Percentiles rank a stretch among this genome's conserved stretches.
Conservation (phyloP, 2,797 vertebrate species). For the Oryzias sinensis region DNA sequence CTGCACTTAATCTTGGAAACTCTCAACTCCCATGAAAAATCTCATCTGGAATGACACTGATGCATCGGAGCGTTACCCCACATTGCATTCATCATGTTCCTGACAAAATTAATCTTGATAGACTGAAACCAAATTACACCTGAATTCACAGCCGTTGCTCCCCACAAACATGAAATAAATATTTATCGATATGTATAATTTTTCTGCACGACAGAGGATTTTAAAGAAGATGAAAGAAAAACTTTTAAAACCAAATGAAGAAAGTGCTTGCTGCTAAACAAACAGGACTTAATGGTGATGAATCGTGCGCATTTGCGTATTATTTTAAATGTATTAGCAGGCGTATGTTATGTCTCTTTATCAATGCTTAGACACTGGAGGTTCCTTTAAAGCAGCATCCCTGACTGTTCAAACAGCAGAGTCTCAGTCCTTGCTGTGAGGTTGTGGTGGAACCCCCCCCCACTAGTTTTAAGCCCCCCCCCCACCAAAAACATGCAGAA, state of each 20-base stretch:
- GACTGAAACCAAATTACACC: slow-evolving; percentile 83
- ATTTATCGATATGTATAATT: slow-evolving; percentile 68
- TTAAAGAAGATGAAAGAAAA: slow-evolving; percentile 41
- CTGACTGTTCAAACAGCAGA: slow-evolving; percentile 33
- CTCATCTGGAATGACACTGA: slow-evolving; percentile 79
- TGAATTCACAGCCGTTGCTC: slow-evolving; percentile 76
- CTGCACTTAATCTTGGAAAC: slow-evolving; percentile 81
- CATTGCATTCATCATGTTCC: slow-evolving; percentile 79
- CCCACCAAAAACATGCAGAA: slow-evolving; percentile 64
- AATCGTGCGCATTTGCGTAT: background rate
- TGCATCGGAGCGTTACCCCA: slow-evolving; percentile 75
- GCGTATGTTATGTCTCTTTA: background rate
- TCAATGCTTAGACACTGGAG: no score
- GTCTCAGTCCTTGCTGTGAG: slow-evolving; percentile 21
- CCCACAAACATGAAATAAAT: slow-evolving; percentile 72
- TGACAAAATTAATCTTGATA: slow-evolving; percentile 84
- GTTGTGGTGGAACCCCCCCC: slow-evolving; percentile 26
- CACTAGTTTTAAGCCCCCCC: no score
- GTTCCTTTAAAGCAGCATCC: slow-evolving; percentile 13
- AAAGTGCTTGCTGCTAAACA: slow-evolving; percentile 6
- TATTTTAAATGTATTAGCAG: background rate
- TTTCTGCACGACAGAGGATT: slow-evolving; percentile 34
- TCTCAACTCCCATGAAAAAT: slow-evolving; percentile 81
- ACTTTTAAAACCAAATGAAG: slow-evolving; percentile 24
- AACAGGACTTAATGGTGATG: background rate